A percentile compares a stretch with the other conserved stretches of the same genome.
Conservation (phyloP, 2,888 invertebrate species). For the Chironomus riparius region DNA sequence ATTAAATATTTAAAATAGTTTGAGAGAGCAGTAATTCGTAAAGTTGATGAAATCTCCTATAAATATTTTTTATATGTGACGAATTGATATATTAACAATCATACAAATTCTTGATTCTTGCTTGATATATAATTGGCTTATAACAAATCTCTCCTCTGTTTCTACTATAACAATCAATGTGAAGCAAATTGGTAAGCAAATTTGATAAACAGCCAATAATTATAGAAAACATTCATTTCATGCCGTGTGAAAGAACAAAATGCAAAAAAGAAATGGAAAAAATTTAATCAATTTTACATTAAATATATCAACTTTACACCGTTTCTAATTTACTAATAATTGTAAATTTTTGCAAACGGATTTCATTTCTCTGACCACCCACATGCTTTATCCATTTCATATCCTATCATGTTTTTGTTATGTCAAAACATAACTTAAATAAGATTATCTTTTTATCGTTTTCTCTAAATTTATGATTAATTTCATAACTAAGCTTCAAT, state of each 20-base stretch:
- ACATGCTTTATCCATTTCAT: background rate
- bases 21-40: too few relatives aligned
- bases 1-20: background rate
- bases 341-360: background rate
- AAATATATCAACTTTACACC: background rate
- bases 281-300: background rate
- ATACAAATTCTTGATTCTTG: background rate
- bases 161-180: background rate
- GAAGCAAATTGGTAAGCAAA: background rate
- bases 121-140: background rate
- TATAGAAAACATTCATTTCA: background rate
- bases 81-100: background rate
- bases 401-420: background rate
- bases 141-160: background rate
- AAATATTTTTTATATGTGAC: background rate
- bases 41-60: background rate
- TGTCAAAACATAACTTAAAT: background rate
- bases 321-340: slow-evolving; percentile 1
- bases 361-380: background rate
- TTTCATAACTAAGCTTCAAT: too few relatives aligned
- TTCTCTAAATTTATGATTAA: background rate
- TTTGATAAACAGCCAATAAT: background rate
- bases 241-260: background rate
- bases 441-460: background rate
- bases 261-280: background rate